Evolutionary conservation across 2,113 vertebrate species (phyloP).

Genomic region (Capreolus pygargus): DNA sequence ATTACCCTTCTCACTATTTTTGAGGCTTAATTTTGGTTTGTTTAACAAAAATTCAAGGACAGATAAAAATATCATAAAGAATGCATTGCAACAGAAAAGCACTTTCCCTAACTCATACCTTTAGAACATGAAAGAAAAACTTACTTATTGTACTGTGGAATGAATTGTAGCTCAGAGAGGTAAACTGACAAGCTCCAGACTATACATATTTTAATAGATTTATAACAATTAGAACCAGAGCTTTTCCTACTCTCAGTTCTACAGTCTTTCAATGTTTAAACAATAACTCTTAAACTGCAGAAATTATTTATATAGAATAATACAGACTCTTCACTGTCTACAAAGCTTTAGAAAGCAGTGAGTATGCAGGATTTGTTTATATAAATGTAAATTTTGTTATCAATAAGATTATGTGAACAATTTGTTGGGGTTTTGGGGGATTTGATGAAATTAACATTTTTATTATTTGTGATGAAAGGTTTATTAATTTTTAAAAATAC

Average conservation of each 20-base stretch:
- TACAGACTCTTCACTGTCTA: not conserved
- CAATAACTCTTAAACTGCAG: not conserved
- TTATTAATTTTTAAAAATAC: not conserved
- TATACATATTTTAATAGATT: not conserved
- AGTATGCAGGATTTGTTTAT: not conserved
- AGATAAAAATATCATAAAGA: constrained; percentile 35
- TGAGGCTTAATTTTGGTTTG: constrained; percentile 30
- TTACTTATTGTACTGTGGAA: not conserved
- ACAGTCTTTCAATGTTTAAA: not conserved
- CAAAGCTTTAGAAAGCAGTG: not conserved
- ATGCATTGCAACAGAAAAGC: not conserved
- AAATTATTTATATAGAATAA: not conserved
- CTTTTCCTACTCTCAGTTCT: not conserved
- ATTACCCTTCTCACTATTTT: constrained; percentile 29
- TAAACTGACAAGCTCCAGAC: not conserved
- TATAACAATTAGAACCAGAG: not conserved
- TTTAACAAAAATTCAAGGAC: constrained; percentile 18
- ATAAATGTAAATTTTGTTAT: not conserved
- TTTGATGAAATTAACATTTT: not conserved
- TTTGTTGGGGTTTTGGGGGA: not conserved
- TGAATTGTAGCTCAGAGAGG: not conserved
- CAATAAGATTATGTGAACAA: not conserved
- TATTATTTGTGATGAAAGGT: not conserved
- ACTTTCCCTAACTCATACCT: not conserved
- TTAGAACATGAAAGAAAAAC: not conserved